Base-by-base conservation (phyloP, 2,113 vertebrate species). In the Aspidoscelis tigris region DNA sequence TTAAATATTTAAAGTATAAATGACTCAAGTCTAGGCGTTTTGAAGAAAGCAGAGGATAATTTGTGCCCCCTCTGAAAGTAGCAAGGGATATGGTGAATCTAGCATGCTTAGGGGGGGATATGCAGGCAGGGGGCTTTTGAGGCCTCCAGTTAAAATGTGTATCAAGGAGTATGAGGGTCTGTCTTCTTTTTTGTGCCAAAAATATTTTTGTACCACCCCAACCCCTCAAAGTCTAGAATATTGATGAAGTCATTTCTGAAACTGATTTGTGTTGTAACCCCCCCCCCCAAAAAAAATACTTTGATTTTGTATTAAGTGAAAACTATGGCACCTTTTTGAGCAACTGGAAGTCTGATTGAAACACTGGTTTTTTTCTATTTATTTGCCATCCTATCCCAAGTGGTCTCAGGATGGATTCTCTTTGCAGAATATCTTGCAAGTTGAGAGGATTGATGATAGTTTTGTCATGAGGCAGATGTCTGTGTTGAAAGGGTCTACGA, bases 1-100 rank as follows among this genome's bases (percentile, higher is more conserved):
- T 84, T 33, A 72, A 88, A 80, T 86, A 74, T 87, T 91, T 71
- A 80, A 94, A 86, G 90, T 92, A 78, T 65, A 82, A 88, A 88
- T 66, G 84, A 91, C 80, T 71, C 2, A 33, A 5, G 58, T 50
- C n/a, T 33, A 33, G 53, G 53, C 69, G 79, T 86, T 90, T 58
- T 78, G 39, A 83, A 65, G 47, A 24, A 82, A 82, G 70, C 66
- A 0, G n/a, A n/a, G 47, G 66, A 58, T 16, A 83, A 1, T 86
- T 86, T 80, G 79, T 70, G 61, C 58, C 78, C 87, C 72, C 83
- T 84, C 24, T 78, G 58, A 9, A 12, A 39, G 39, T 78, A 88
- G 83, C 43, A 78, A 64, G 83, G 86, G 81, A 65, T 3, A 7
- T 74, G 83, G 70, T 73, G 66, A 84, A 88, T 58, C 2, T 65